These are phyloP conservation scores for Zonitis immaculata DNA, from an alignment of 2,888 invertebrate genomes.

Conservation along the genomic window DNA sequence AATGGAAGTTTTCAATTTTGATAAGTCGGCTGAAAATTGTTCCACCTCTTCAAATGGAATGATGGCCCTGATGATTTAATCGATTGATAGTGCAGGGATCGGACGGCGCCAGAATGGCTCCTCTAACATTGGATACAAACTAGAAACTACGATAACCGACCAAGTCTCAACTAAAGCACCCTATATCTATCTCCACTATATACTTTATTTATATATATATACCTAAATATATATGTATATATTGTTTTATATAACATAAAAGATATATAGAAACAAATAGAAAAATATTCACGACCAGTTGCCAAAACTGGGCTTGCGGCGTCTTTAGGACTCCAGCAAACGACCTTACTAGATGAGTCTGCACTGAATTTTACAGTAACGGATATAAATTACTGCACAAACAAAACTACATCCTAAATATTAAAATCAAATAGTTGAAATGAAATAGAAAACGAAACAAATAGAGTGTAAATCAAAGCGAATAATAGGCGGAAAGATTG, in stretches of 20 bases:
- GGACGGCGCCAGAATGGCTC: conserved; percentile 18
- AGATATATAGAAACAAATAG: background rate
- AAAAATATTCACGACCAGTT: conserved; percentile 16
- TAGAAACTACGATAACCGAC: conserved; percentile 1
- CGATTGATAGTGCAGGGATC: conserved; percentile 20
- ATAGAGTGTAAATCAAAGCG: background rate
- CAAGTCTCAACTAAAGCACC: background rate
- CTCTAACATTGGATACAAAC: conserved; percentile 14
- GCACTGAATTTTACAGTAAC: background rate
- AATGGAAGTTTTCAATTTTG: background rate
- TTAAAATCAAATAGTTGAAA: background rate
- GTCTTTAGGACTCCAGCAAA: conserved; percentile 4
- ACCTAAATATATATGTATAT: background rate
- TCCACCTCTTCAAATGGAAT: background rate
- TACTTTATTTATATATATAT: too few relatives aligned
- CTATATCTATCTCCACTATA: background rate
- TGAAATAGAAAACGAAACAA: background rate
- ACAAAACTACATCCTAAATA: background rate
- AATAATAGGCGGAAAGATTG: background rate
- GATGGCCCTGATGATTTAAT: conserved; percentile 17
- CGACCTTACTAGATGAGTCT: conserved; percentile 1
- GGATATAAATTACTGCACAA: background rate
- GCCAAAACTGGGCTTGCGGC: conserved; percentile 13
- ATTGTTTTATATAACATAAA: background rate
- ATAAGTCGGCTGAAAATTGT: background rate